Percentiles rank a stretch among this genome's conserved stretches.
These are phyloP conservation scores for Tautogolabrus adspersus DNA, from an alignment of 2,113 vertebrate species.

Conservation along the genomic window DNA sequence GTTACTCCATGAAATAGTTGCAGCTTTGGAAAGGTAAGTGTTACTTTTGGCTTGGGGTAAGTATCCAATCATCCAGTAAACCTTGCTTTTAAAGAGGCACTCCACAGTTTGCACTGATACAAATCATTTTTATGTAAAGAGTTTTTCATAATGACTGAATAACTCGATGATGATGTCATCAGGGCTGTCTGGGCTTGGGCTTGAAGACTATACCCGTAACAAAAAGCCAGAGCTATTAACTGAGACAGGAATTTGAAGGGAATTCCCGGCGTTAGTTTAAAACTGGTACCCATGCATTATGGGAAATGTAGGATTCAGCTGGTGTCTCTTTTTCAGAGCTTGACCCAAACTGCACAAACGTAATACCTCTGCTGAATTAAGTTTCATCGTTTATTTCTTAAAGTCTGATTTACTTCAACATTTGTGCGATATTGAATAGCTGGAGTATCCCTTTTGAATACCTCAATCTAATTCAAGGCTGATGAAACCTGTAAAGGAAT, in stretches of 20 bases:
- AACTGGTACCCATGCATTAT: neutral
- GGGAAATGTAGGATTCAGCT: neutral
- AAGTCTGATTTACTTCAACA: neutral
- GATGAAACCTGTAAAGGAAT: neutral
- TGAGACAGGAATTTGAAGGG: neutral
- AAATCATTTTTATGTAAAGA: neutral
- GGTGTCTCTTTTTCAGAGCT: neutral
- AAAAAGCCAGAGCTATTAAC: neutral
- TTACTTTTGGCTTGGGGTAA: slow-evolving; percentile 55
- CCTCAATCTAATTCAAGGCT: neutral
- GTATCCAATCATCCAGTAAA: slow-evolving; percentile 48
- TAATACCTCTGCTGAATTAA: neutral
- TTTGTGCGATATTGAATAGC: neutral
- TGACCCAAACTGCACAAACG: too few relatives aligned
- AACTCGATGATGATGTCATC: neutral
- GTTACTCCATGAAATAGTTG: slow-evolving; percentile 50
- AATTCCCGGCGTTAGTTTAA: neutral
- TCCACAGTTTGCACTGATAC: slow-evolving; percentile 10
- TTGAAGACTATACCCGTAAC: neutral
- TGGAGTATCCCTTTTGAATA: slow-evolving; percentile 33
- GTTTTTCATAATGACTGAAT: neutral
- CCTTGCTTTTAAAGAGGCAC: slow-evolving; percentile 28
- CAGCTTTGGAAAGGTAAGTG: slow-evolving; percentile 78
- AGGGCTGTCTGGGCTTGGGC: neutral
- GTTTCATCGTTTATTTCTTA: too few relatives aligned